These are phyloP conservation scores for Eremobia ochroleuca DNA, from an alignment of 2,888 invertebrate genomes.

Conservation along the genomic window DNA sequence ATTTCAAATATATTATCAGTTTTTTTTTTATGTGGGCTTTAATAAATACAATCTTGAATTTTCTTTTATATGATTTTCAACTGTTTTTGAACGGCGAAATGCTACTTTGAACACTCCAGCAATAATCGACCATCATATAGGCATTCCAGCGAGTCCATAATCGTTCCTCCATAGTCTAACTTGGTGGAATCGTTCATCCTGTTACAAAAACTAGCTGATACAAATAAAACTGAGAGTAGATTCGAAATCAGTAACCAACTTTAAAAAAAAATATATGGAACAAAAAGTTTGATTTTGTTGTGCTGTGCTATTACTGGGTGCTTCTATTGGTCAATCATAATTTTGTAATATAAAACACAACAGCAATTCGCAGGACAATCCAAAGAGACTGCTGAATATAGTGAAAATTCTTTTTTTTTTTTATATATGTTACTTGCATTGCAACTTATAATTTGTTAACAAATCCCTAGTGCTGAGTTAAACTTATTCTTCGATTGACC, in stretches of 20 bases:
- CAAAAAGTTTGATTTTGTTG: not conserved
- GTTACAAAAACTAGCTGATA: not conserved
- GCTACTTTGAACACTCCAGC: not conserved
- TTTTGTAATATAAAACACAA: not conserved
- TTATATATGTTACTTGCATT: not conserved
- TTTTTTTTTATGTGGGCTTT: not conserved
- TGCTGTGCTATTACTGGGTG: not conserved
- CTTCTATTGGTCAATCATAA: slow-evolving; percentile 27
- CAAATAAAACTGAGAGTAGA: not conserved
- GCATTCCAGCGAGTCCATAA: not conserved
- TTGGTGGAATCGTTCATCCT: not conserved
- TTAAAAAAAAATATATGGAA: not conserved
- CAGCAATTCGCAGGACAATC: not conserved
- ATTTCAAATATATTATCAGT: slow-evolving; percentile 2
- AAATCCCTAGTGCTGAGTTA: not conserved
- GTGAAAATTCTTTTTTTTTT: not conserved
- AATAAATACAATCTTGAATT: not conserved
- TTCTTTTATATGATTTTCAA: not conserved
- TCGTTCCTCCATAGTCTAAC: not conserved
- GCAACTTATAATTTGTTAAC: not conserved
- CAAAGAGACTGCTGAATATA: not conserved
- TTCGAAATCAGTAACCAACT: not conserved
- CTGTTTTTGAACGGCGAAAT: not conserved
- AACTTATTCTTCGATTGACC: slow-evolving; percentile 19
- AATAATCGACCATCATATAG: not conserved